Base-by-base conservation (phyloP, 2,888 invertebrate species). In the Acleris literana region DNA sequence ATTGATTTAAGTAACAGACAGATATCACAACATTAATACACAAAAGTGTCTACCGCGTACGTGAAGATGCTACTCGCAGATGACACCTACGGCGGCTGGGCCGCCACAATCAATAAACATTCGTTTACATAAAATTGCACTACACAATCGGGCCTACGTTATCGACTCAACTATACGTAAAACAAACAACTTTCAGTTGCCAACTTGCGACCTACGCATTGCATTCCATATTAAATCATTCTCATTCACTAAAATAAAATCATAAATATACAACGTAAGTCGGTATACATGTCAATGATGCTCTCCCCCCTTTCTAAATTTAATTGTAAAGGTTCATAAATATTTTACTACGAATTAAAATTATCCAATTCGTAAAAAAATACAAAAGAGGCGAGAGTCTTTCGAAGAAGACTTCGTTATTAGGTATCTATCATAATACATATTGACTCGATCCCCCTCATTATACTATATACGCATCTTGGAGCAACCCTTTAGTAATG, bases 11-110 rank as follows among this genome's bases (percentile, higher is more conserved):
- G 63, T 63, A 68, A 69, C 54, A 63, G 46, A 75, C 74, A 79
- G 74, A 78, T 83, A 84, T 83, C 82, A 84, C 82, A 83, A 84
- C 78, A 81, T 78, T 80, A 75, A 74, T 70, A 76, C 73, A 71
- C 66, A 72, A 73, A 74, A 72, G 69, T 72, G 71, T 70, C 72
- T 74, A 76, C 71, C 58, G 65, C 68, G 54, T 70, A 72, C 72
- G 71, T 71, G 72, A 72, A 71, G 67, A 72, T 70, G 60, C 55
- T 69, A 66, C 64, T 48, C 59, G 70, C 66, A 64, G 56, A 69
- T 69, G 68, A 54, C 69, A 70, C 69, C 69, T 72, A 69, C 63
- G 48, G 72, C 73, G 72, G 75, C 76, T 74, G 71, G 61, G 76
- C 76, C 71, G 69, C 72, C 18, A 64, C 63, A 59, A 58, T 17